Conservation (phyloP, 2,113 vertebrate genomes). For the Isichthys henryi region DNA sequence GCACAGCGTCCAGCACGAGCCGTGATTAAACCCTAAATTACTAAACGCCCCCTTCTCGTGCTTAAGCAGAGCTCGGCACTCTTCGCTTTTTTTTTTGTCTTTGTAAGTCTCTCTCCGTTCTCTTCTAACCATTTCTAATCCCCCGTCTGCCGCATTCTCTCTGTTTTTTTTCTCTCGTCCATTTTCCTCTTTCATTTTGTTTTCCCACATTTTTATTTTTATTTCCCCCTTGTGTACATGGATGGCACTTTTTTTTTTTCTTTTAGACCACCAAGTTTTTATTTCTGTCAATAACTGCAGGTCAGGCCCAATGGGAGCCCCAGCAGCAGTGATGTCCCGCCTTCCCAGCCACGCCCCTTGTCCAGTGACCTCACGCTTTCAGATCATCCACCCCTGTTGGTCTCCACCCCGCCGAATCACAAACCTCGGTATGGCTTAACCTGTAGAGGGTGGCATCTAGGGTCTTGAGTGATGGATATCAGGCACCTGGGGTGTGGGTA, state of each 20-base stretch:
- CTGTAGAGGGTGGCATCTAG: background rate
- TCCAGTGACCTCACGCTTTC: conserved; percentile 56
- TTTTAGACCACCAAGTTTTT: conserved; percentile 95
- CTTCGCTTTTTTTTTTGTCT: conserved; percentile 36
- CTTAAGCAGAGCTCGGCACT: conserved; percentile 25
- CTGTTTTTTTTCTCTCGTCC: conserved; percentile 37
- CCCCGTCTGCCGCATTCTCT: conserved; percentile 62
- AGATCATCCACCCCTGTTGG: conserved; percentile 52
- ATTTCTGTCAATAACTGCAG: conserved; percentile 98
- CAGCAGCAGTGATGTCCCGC: conserved; percentile 67
- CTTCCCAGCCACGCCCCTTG: conserved; percentile 56
- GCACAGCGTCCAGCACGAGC: background rate
- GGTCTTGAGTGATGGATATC: background rate
- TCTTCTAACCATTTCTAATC: conserved; percentile 74
- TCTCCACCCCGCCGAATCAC: conserved; percentile 46
- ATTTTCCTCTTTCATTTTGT: conserved; percentile 48
- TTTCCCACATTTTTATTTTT: conserved; percentile 42
- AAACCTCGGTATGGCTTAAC: conserved; percentile 52
- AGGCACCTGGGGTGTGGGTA: background rate
- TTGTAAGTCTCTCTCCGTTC: conserved; percentile 53
- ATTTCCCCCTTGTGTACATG: conserved; percentile 63
- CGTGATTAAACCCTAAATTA: background rate
- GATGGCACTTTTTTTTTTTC: conserved; percentile 58
- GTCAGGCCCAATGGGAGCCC: conserved; percentile 70
- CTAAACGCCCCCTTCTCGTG: background rate